Evolutionary conservation across 2,113 vertebrate genomes (phyloP), one percentile per base, ranked within the genome.

Genomic region (Tauraco erythrolophus): DNA sequence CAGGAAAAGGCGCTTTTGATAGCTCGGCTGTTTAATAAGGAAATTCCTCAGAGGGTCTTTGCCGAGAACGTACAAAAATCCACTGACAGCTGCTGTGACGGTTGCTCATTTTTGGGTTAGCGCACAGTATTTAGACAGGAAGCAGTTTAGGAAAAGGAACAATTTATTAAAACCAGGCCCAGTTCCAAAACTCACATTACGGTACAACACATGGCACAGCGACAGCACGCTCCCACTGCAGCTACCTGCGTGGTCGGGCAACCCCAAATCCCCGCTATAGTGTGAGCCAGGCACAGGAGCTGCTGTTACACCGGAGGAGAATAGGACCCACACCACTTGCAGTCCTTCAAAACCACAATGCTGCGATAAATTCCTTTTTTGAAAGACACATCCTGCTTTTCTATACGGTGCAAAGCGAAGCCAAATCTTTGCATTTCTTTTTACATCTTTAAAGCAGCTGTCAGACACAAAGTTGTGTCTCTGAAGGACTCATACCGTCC

Each of bases 31-130:
- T 85, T 96, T 95, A 96, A 95, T 91, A 92, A 94, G 56, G 79
- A 91, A 96, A 97, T 94, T 88, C 96, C 92, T 95, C 48, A 74
- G 94, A 96, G 94, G 79, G 86, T 91, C 92, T 89, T 94, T 91
- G 65, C 84, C 2, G 91, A 93, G 65, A 94, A 95, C 11, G 3
- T 80, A 90, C 65, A 87, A 86, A 97, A 94, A 90, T 76, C 50
- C 65, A 87, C 92, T 71, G 91, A 96, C 94, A 96, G 91, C 84
- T 95, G 92, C 76, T 81, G 80, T 70, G 77, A 71, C 1, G 64
- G 54, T 84, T 94, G 82, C 76, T 96, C 86, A 9, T 89, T 91
- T 94, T 64, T 56, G 72, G 77, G 72, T 72, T 94, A 94, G 81
- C 1, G 3, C 53, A 43, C 53, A 66, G 61, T 71, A 76, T 93